Evolutionary conservation across 2,113 vertebrate species (phyloP), one percentile per base, ranked within the genome.

Genomic region (Bostrychus sinensis): DNA sequence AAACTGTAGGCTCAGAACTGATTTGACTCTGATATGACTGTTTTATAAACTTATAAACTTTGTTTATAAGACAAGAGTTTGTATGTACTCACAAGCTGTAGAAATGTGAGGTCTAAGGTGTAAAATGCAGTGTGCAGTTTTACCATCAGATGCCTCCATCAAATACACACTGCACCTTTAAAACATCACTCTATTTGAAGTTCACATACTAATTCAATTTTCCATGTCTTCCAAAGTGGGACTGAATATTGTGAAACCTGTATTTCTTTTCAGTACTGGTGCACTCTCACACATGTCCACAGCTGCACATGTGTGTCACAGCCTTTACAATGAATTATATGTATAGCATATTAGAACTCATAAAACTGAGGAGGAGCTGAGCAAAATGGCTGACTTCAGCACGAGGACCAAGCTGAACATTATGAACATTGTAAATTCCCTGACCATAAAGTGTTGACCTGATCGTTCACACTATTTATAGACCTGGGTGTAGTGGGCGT

Each of bases 191-290:
- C 30, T 32, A 2, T 32, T 32, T 32, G 1, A 32, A 42, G 39
- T 7, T 42, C 5, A 12, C 45, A 46, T 22, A 23, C 22, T 9
- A 8, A 7, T 50, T 8, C 5, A 19, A 10, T 11, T 64, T 23
- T 76, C 30, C 56, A 59, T 4, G 1, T 70, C 56, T 70, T 72
- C 66, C 82, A 86, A 88, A 82, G 82, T 82, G 77, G 79, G 81
- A 86, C 53, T 14, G 62, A 39, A 74, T 19, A 56, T 25, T 46
- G 28, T 37, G 1, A 11, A 45, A 8, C 64, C 10, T 20, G 7
- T 61, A 48, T 57, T 4, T 36, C 65, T 39, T 67, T 30, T 5
- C 43, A 30, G 32, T 43, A 54, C 46, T 70, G 56, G 25, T 37
- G 54, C 26, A 25, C 45, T 66, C 53, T 62, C 78, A 86, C 78